Evolutionary conservation across 2,888 invertebrate genomes (phyloP).

Genomic region (Xestoiulus laeticollis): DNA sequence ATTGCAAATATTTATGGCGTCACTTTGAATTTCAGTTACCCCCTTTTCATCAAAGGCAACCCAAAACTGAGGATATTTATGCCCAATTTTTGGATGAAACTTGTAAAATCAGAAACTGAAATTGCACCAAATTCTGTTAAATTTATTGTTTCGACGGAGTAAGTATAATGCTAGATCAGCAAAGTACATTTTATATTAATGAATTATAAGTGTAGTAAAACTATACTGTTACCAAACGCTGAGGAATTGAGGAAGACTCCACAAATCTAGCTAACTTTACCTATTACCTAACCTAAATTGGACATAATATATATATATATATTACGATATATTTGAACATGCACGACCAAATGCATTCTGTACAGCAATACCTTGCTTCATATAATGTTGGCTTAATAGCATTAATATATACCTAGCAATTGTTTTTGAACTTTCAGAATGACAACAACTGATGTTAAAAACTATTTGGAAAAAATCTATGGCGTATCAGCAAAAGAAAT

Average conservation of each 20-base stretch:
- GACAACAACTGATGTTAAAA: slow-evolving; percentile 87
- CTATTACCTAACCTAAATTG: too few species aligned
- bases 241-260: too few species aligned
- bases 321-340: too few species aligned
- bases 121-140: slow-evolving; percentile 83
- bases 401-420: too few species aligned
- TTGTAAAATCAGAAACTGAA: slow-evolving; percentile 74
- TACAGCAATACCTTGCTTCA: too few species aligned
- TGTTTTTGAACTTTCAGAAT: slow-evolving; percentile 69
- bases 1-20: background rate
- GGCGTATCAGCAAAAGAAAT: slow-evolving; percentile 82
- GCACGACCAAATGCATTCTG: too few species aligned
- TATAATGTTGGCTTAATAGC: too few species aligned
- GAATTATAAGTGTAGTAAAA: background rate
- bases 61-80: slow-evolving; percentile 93
- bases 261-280: too few species aligned
- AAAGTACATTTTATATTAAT: background rate
- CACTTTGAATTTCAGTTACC: slow-evolving; percentile 74
- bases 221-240: too few species aligned
- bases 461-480: slow-evolving; percentile 96
- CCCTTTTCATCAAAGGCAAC: slow-evolving; percentile 87
- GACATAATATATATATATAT: too few species aligned
- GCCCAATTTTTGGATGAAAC: slow-evolving; percentile 97
- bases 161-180: slow-evolving; percentile 58
- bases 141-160: slow-evolving; percentile 88